Evolutionary conservation across 2,888 invertebrate species (phyloP), one percentile per base, ranked within the genome.

Genomic region (Salpingus planirostris): DNA sequence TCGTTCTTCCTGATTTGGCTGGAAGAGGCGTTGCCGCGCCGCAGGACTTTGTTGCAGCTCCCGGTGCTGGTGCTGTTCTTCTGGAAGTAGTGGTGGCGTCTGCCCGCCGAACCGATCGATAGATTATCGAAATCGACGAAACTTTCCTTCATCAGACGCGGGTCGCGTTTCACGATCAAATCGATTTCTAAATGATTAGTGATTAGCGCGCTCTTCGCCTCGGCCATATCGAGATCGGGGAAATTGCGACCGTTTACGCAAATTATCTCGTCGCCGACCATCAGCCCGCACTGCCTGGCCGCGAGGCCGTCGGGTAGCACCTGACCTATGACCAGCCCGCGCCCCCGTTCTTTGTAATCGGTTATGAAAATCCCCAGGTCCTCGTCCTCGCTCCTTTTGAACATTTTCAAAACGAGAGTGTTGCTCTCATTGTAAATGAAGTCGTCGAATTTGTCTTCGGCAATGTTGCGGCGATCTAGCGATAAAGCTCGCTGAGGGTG

Each of bases 251-350:
- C 86, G 64, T 97, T 95, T 37, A 97, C 93, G 31, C 87, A 87
- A 29, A 95, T 76, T 39, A 97, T 86, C 61, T 96, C 81, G 64
- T 98, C 97, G 1, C 92, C 93, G 0, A 89, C 82, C 24, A 81
- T 76, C 27, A 98, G 74, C 18, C 89, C 73, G 0, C 89, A 90
- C 65, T 95, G 93, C 24, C 87, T 83, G 54, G 80, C 74, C 11
- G 80, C 80, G 41, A 81, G 59, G 42, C 81, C 80, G 32, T 74
- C 76, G 2, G 79, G 77, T 12, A 80, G 76, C 2, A 83, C 75
- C 54, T 80, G 77, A 13, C 80, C 80, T 2, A 83, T 78, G 37
- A 79, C 65, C 55, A 80, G 82, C 10, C 78, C 77, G 55, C 73
- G 70, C 32, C 74, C 74, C 2, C 73, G 66, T 10, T 74, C 65